A percentile compares a stretch with the other conserved stretches of the same genome.
phyloP scores from a whole-genome alignment of 2,113 vertebrate genomes.

The Corapipo altera region DNA sequence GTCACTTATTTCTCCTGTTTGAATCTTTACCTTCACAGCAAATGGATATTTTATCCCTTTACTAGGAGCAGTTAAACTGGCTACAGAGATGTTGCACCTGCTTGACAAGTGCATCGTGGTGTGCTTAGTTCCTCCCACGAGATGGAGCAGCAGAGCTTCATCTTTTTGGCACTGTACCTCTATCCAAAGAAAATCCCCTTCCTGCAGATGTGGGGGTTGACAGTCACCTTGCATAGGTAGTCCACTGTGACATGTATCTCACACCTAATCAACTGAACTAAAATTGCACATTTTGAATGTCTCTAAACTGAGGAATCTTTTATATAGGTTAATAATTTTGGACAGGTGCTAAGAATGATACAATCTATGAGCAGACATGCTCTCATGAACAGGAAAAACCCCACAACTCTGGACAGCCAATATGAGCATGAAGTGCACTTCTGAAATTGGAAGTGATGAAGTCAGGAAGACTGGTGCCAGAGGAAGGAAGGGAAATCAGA shows the following conservation, averaged over 20 bases:
- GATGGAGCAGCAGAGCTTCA: slow-evolving; percentile 22
- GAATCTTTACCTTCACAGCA: not conserved
- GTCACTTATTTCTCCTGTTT: not conserved
- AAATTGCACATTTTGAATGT: slow-evolving; percentile 19
- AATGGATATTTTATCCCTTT: not conserved
- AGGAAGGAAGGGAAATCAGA: not conserved
- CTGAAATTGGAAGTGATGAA: not conserved
- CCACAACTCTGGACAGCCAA: not conserved
- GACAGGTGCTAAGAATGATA: slow-evolving; percentile 29
- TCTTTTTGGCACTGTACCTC: not conserved
- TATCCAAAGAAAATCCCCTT: not conserved
- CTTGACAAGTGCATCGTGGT: not conserved
- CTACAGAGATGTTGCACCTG: not conserved
- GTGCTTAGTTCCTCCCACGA: slow-evolving; percentile 28
- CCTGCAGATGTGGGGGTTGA: not conserved
- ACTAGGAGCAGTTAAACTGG: not conserved
- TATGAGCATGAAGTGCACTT: not conserved
- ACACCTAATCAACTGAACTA: slow-evolving; percentile 13
- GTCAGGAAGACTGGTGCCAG: not conserved
- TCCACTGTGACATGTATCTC: slow-evolving; percentile 6
- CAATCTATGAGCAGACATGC: not conserved
- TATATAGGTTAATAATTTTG: not conserved
- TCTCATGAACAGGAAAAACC: not conserved
- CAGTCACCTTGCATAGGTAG: slow-evolving; percentile 29
- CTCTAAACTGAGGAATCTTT: not conserved